Base-by-base conservation (phyloP, 2,888 invertebrate species). In the Isoperla grammatica region DNA sequence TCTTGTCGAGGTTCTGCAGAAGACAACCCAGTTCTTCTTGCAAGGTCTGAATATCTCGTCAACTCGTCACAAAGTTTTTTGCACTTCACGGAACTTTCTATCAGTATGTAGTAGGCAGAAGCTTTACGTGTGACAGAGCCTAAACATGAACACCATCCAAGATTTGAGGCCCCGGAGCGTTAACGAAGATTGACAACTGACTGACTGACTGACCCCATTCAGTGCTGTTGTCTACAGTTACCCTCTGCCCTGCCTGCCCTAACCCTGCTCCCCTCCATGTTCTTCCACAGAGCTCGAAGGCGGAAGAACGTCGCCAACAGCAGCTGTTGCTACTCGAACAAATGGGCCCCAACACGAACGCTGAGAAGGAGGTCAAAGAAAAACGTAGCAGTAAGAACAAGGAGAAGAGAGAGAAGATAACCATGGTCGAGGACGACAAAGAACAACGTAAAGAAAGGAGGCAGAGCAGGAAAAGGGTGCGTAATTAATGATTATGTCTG, bases 371-470 rank as follows among this genome's bases (percentile, higher is more conserved):
- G 37, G 75, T 76, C 59, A 78, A 81, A 69, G 81, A 81, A 68
- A 79, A 80, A 65, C 71, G 80, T 48, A 79, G 78, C 68, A 68
- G 72, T 60, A 82, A 81, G 71, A 81, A 81, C 63, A 80, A 81
- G 68, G 67, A 64, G 73, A 57, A 59, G 56, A 60, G 65, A 60
- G 65, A 65, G 53, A 61, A 62, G 61, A 39, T 15, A 9, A 62
- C 39, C 13, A 60, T 29, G 72, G 85, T 83, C 56, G 88, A 89
- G 63, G 89, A 90, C 72, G 89, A 89, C 69, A 84, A 89, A 70
- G 90, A 90, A 74, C 74, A 83, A 11, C 82, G 89, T 66, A 88
- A 87, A 76, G 90, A 90, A 74, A 82, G 89, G 71, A 90, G 90
- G 77, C 76, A 88, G 70, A 87, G 85, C 57, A 80, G 90, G 22